A percentile compares a stretch with the other conserved stretches of the same genome.
Conservation (phyloP, 2,797 vertebrate species). For the Acanthornis magna region DNA sequence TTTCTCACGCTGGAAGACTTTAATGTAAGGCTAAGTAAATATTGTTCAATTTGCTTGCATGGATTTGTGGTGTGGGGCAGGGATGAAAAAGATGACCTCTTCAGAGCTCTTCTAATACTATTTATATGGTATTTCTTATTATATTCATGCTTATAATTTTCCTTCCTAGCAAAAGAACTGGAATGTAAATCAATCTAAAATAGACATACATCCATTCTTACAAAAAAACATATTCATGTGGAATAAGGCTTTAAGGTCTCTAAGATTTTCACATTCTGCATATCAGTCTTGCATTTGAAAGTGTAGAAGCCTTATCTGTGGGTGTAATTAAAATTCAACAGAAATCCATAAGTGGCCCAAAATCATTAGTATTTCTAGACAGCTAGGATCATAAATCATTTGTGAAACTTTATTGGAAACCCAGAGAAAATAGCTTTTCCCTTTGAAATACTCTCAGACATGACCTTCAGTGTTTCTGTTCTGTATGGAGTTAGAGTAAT, state of each 20-base stretch:
- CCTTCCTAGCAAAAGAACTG: not conserved
- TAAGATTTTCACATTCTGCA: not conserved
- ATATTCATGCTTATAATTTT: not conserved
- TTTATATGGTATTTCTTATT: not conserved
- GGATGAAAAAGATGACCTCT: not conserved
- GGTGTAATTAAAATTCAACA: conserved; percentile 30
- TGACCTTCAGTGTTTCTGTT: not conserved
- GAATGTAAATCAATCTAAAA: not conserved
- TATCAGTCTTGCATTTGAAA: not conserved
- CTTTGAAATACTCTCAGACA: not conserved
- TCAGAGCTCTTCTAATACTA: not conserved
- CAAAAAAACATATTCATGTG: not conserved
- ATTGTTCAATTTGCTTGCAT: not conserved
- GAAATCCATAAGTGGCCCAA: not conserved
- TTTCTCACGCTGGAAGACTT: not conserved
- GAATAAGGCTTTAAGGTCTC: not conserved
- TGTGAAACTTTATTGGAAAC: conserved; percentile 5
- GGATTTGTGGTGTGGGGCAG: not conserved
- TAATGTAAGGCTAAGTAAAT: not conserved
- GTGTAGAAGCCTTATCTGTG: not conserved
- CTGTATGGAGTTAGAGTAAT: not conserved
- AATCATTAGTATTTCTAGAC: conserved; percentile 18
- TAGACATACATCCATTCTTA: not conserved
- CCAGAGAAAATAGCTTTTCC: not conserved
- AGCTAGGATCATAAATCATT: conserved; percentile 30